phyloP scores from a whole-genome alignment of 2,888 invertebrate species.

The Ecdyonurus torrentis region DNA sequence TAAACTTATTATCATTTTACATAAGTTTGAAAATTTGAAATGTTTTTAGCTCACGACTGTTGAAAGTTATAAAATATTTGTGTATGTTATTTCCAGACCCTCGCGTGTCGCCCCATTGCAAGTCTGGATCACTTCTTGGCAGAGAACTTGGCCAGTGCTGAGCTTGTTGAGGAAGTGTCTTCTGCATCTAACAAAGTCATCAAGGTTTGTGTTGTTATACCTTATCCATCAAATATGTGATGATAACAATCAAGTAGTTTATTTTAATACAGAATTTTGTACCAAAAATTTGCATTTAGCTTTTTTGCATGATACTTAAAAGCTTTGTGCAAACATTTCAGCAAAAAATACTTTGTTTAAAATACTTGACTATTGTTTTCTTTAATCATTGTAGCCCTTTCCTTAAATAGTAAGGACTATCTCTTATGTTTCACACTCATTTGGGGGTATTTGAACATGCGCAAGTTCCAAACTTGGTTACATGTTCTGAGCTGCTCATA shows the following conservation, averaged over 20 bases:
- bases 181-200: slow-evolving; percentile 81
- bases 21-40: background rate
- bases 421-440: no score
- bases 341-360: no score
- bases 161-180: slow-evolving; percentile 84
- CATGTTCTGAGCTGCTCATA: no score
- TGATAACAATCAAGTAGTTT: no score
- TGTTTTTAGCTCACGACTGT: background rate
- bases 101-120: slow-evolving; percentile 90
- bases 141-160: slow-evolving; percentile 82
- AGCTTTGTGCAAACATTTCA: background rate
- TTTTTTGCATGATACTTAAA: background rate
- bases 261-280: no score
- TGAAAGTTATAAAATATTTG: background rate
- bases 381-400: no score
- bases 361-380: no score
- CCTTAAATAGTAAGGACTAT: no score
- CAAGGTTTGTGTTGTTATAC: slow-evolving; percentile 39
- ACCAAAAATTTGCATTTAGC: background rate
- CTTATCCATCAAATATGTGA: no score
- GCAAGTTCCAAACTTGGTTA: no score
- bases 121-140: slow-evolving; percentile 94
- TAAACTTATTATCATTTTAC: background rate
- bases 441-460: no score
- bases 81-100: slow-evolving; percentile 34